Evolutionary conservation across 2,113 vertebrate species (phyloP).

Genomic region (Pelodiscus sinensis): DNA sequence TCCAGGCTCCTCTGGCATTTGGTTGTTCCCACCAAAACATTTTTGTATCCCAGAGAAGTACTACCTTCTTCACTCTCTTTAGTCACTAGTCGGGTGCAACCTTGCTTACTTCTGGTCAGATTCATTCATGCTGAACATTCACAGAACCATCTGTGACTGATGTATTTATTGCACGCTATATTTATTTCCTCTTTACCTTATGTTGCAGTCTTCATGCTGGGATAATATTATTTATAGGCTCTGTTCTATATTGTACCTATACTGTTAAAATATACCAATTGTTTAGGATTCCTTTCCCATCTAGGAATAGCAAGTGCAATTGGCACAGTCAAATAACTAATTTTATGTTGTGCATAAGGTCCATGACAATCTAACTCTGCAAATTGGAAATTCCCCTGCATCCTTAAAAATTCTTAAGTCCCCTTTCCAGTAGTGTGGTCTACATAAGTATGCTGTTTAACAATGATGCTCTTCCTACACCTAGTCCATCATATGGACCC

Average conservation of each 20-base stretch:
- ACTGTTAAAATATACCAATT: background rate
- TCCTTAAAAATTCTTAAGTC: background rate
- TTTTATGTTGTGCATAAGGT: background rate
- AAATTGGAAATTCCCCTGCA: background rate
- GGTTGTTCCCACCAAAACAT: background rate
- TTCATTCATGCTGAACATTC: background rate
- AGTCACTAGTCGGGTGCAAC: background rate
- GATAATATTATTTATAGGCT: too few species aligned
- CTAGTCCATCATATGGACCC: background rate
- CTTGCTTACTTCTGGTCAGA: background rate
- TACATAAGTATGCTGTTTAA: background rate
- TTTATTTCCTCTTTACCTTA: background rate
- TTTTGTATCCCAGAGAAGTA: background rate
- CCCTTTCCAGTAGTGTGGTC: background rate
- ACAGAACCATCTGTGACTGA: background rate
- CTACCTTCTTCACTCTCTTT: background rate
- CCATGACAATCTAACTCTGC: background rate
- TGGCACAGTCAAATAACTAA: background rate
- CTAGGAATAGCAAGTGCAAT: background rate
- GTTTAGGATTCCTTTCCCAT: background rate
- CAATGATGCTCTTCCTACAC: background rate
- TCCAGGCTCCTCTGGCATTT: background rate
- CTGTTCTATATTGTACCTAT: background rate
- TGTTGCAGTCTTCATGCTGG: background rate
- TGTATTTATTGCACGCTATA: background rate